phyloP scores from a whole-genome alignment of 53 echinoderm and acorn worm species.

The Temnopleurus reevesii region DNA sequence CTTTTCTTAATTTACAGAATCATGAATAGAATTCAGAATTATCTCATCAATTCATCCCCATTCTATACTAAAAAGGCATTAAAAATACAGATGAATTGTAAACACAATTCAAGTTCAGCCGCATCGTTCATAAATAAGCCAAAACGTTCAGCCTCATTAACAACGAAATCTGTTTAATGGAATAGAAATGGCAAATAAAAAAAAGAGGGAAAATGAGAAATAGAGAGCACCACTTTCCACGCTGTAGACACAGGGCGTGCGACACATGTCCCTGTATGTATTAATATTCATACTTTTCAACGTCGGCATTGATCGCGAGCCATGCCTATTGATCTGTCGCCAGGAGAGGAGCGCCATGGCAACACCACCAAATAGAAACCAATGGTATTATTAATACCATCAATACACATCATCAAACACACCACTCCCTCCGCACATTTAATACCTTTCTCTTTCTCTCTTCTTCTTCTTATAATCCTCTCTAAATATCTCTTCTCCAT shows the following conservation, averaged over 20 bases:
- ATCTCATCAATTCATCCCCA: too few species aligned
- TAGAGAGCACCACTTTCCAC: not conserved
- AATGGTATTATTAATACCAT: conserved; percentile 50
- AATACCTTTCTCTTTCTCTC: not conserved
- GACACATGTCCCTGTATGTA: conserved; percentile 9
- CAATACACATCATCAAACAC: not conserved
- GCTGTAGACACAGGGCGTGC: not conserved
- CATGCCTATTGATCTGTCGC: conserved; percentile 52
- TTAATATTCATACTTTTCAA: conserved; percentile 53
- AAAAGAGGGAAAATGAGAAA: not conserved
- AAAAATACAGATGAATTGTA: too few species aligned
- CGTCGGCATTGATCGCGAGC: conserved; percentile 47
- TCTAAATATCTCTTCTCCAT: not conserved
- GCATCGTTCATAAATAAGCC: too few species aligned
- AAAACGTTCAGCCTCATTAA: too few species aligned
- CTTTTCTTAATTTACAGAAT: too few species aligned
- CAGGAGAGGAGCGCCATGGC: conserved; percentile 43
- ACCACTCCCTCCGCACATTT: not conserved
- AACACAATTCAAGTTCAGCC: too few species aligned
- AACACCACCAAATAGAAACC: conserved; percentile 53
- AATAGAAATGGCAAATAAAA: not conserved
- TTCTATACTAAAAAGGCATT: too few species aligned
- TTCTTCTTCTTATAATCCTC: not conserved
- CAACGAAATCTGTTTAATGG: too few species aligned
- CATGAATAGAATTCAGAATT: too few species aligned